Percentiles rank a stretch among this genome's conserved stretches.
Evolutionary conservation across 2,888 invertebrate genomes (phyloP).

Genomic region (Caenorhabditis zanzibari): DNA sequence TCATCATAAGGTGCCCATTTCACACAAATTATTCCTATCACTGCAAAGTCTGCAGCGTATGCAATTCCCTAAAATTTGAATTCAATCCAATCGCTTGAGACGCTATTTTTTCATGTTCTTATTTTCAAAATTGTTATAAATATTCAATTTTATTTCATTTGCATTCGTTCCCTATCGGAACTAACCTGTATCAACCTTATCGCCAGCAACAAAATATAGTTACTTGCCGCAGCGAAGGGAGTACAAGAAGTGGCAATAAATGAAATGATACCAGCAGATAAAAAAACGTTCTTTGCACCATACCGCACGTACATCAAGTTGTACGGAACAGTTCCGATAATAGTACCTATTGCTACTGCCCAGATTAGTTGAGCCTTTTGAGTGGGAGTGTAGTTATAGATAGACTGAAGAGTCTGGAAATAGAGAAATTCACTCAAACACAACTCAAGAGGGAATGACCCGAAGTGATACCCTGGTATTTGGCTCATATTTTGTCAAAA

Average conservation of each 20-base stretch:
- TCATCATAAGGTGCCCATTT: slow-evolving; percentile 65
- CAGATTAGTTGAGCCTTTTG: slow-evolving; percentile 55
- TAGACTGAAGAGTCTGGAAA: slow-evolving; percentile 53
- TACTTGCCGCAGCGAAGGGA: slow-evolving; percentile 49
- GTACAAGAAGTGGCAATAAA: slow-evolving; percentile 49
- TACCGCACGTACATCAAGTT: slow-evolving; percentile 58
- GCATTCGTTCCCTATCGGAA: background rate
- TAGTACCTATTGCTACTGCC: slow-evolving; percentile 61
- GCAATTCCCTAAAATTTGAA: slow-evolving; percentile 61
- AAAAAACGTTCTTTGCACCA: slow-evolving; percentile 55
- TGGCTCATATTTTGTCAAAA: too few relatives aligned
- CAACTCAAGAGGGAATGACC: too few relatives aligned
- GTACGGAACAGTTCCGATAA: slow-evolving; percentile 59
- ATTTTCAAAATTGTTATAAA: slow-evolving; percentile 37
- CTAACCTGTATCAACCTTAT: slow-evolving; percentile 55
- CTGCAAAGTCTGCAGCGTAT: slow-evolving; percentile 63
- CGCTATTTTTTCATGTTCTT: too few relatives aligned
- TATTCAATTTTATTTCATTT: slow-evolving; percentile 41
- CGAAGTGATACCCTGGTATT: too few relatives aligned
- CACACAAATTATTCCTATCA: slow-evolving; percentile 63
- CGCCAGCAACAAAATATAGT: slow-evolving; percentile 34
- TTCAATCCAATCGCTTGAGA: background rate
- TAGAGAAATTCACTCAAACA: too few relatives aligned
- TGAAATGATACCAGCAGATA: slow-evolving; percentile 52
- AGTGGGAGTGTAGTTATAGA: slow-evolving; percentile 52